Evolutionary conservation across 2,888 invertebrate species (phyloP), one percentile per base, ranked within the genome.

Genomic region (Ormyrus rosae): DNA sequence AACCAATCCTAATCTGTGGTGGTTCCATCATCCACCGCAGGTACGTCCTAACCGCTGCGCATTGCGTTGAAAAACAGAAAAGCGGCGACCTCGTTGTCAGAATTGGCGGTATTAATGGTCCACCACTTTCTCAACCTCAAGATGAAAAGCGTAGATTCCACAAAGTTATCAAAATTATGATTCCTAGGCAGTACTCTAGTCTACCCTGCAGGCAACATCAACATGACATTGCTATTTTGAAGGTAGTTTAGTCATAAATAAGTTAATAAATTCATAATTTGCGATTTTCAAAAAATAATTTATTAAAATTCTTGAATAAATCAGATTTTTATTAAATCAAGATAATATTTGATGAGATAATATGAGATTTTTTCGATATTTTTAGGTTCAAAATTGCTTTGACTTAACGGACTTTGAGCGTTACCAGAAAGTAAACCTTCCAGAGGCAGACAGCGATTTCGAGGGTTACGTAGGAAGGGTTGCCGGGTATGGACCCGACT

Each of bases 211-310:
- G 69, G 7, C 13, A 48, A 8, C 76, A 76, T 55, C 69, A 69
- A 7, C 51, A 72, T 19, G 72, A 78, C 11, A 72, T 78, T 7
- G 72, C 72, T 9, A 19, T 78, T 46, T 10, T 78, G 1, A 78
- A 78, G 67, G 78, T 78, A 13, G 13, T 8, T 46, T 34, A 34
- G 34, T 34, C 34, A 34, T 34, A 34, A 34, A 34, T 34, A 34
- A 34, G 34, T 34, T 34, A 2, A 34, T 34, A 34, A 34, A 34
- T 34, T 34, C 34, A 34, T 34, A 34, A 34, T 34, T 34, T 34
- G 34, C 3, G 34, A 34, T 34, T 34, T 34, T 34, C 34, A 34
- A 34, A 34, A 34, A 34, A 34, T 34, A 1, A 34, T 34, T 34
- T 34, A 34, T 34, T 34, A 2, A 34, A 34, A 34, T 34, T 2